Evolutionary conservation across 2,113 vertebrate genomes (phyloP), one percentile per base, ranked within the genome.

Genomic region (Crotalus horridus): DNA sequence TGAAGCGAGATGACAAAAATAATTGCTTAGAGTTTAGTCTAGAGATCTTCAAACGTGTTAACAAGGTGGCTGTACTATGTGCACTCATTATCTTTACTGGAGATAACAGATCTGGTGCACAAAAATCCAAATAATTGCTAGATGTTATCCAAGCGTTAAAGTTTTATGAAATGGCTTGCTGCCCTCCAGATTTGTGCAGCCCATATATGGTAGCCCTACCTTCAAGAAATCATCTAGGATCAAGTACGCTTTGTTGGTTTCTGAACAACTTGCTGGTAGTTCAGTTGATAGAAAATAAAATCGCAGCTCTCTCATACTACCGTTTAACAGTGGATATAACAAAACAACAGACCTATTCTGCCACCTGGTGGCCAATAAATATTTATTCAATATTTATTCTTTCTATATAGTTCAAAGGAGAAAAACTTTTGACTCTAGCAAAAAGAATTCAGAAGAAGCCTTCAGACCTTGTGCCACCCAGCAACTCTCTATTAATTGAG

Each of bases 281-380:
- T 69, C n/a, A 54, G 85, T 26, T 43, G 48, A 51, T 26, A 88
- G 48, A 64, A 86, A 59, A 58, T 46, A 91, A n/a, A 61, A 87
- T 0, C 46, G 51, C 0, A 24, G 85, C 55, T 4, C 13, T 29
- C 17, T 69, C 15, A 11, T 10, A 1, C 61, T 56, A 33, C 3
- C 33, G 12, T 24, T 26, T n/a, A 88, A 29, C 2, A 43, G 8
- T 8, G 55, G 29, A 2, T 55, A 7, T 86, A 21, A 6, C 10
- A 92, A 58, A 93, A 92, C 93, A 94, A 59, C 17, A 95, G 10
- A 96, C 93, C 92, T 85, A 96, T 93, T 95, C 89, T 96, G 97
- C 97, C 98, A 96, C 96, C 97, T 29, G 61, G 97, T 91, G 98
- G 96, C 4, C 23, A 29, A 64, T 39, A 89, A 4, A 0, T 12